Base-by-base conservation (phyloP, 2,113 vertebrate genomes). In the Tetraodon nigroviridis region DNA sequence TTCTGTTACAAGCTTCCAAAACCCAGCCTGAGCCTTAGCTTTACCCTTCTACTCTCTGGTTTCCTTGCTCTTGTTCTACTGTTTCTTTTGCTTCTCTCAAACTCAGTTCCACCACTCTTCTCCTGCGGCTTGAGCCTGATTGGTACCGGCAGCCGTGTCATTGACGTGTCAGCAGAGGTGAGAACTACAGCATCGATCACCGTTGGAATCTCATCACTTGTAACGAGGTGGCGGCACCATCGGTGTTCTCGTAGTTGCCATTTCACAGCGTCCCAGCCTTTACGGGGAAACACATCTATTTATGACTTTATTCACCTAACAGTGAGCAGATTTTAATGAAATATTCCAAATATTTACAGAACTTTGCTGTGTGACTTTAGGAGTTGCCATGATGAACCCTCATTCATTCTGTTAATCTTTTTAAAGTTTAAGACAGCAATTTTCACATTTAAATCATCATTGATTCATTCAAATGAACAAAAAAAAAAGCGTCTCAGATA, bases 41-140 rank as follows among this genome's bases (percentile, higher is more conserved):
- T 50, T 19, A n/a, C 7, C 51, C 32, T 47, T 15, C 8, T 37
- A 29, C 21, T 48, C 18, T 50, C 41, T 46, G 21, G 42, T 32
- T 7, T 49, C 16, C 49, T 19, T 41, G 6, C 21, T 27, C 21
- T 22, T 51, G 24, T 27, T 27, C 24, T 27, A 67, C 50, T 68
- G 51, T 70, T 80, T 75, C 65, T 82, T 82, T 83, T 32, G 42
- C 59, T 75, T 69, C 57, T 71, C 69, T 77, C 58, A 64, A 65
- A 54, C 55, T 11, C 6, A 68, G 58, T 76, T 56, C 22, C 40
- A 51, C 60, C 71, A 71, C 75, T 67, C 58, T 55, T 71, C 62
- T 60, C 62, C 74, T 85, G 84, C 80, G 77, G 76, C 71, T 64
- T 86, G 86, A 88, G 77, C 69, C 65, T 89, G 83, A 90, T 90